These are phyloP conservation scores for Bursaphelenchus okinawaensis DNA, from an alignment of 2,888 invertebrate species.

Conservation along the genomic window DNA sequence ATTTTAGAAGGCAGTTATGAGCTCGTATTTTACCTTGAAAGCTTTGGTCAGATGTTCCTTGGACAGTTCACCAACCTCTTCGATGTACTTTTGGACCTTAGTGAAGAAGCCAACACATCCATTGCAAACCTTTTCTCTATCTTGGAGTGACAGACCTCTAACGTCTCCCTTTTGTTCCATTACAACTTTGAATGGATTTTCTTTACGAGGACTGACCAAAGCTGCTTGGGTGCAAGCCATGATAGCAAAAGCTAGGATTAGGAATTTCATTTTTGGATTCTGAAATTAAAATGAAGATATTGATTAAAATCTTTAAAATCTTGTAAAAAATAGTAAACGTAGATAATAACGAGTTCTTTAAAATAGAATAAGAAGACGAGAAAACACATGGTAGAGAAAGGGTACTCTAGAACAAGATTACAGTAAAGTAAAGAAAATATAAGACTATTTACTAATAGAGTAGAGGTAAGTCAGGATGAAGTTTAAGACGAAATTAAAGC, in stretches of 20 bases:
- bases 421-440: no score
- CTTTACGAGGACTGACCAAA: not conserved
- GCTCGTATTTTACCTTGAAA: not conserved
- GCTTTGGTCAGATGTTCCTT: not conserved
- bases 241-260: not conserved
- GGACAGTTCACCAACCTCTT: not conserved
- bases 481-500: no score
- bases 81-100: not conserved
- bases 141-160: not conserved
- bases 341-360: no score
- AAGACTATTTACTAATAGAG: no score
- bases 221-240: not conserved
- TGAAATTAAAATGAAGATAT: no score
- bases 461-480: no score
- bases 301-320: no score
- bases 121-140: not conserved
- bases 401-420: no score
- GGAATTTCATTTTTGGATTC: not conserved
- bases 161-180: not conserved
- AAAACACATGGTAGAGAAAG: no score
- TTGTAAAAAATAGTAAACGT: no score
- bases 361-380: no score
- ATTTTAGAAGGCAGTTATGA: no score
- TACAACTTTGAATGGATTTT: not conserved
- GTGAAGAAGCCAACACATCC: not conserved